These are phyloP conservation scores for Drosophila persimilis DNA, from an alignment of 1,140 invertebrate genomes.

Conservation along the genomic window DNA sequence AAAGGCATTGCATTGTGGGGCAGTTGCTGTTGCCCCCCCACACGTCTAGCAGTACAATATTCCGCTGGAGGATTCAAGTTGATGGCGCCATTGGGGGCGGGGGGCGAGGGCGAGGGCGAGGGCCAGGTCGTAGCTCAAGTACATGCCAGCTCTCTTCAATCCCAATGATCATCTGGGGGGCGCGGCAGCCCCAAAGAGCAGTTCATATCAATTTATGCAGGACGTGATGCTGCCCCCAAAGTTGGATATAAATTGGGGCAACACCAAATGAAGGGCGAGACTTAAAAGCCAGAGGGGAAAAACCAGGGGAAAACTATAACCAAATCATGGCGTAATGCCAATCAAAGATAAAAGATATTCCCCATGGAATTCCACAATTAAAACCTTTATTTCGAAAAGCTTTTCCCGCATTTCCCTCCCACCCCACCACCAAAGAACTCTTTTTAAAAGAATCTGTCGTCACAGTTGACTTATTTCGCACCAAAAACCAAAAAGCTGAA, in stretches of 20 bases:
- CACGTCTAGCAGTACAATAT: conserved; percentile 23
- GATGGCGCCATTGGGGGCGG: conserved; percentile 22
- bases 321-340: no score
- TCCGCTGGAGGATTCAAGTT: conserved; percentile 45
- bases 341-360: no score
- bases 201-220: conserved; percentile 64
- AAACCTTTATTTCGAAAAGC: conserved; percentile 7
- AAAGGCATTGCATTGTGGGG: conserved; percentile 23
- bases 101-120: not conserved
- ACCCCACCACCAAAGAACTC: not conserved
- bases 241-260: conserved; percentile 26
- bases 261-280: not conserved
- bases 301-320: no score
- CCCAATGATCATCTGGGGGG: conserved; percentile 44
- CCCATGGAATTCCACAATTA: not conserved
- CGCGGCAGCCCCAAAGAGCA: conserved; percentile 21
- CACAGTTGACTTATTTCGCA: conserved; percentile 61
- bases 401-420: not conserved
- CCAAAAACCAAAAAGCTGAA: conserved; percentile 7
- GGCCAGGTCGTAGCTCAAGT: conserved; percentile 14
- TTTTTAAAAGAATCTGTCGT: conserved; percentile 19
- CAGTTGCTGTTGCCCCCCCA: not conserved
- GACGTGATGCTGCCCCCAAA: conserved; percentile 51
- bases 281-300: not conserved
- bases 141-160: conserved; percentile 18